Percentiles rank a stretch among this genome's conserved stretches.
Conservation (phyloP, 2,113 vertebrate genomes). For the Zeus faber region DNA sequence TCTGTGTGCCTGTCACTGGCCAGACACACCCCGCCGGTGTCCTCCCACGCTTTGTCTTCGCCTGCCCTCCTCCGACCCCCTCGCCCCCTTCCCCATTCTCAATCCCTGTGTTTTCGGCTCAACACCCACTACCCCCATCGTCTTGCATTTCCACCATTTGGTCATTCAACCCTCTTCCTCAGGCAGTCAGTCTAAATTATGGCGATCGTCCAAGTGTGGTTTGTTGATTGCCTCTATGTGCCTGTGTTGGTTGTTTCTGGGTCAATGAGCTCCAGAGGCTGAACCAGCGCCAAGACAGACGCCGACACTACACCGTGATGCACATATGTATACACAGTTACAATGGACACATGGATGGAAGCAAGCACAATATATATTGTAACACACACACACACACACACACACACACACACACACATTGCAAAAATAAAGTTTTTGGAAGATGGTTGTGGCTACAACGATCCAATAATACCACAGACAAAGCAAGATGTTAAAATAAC, state of each 20-base stretch:
- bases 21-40: constrained; percentile 27
- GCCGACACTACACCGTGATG: background rate
- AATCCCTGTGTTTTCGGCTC: too few species aligned
- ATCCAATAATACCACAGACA: too few species aligned
- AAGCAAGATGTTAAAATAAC: too few species aligned
- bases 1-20: constrained; percentile 34
- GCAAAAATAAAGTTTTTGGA: too few species aligned
- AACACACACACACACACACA: constrained; percentile 2
- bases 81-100: background rate
- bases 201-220: constrained; percentile 47
- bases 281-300: constrained; percentile 31
- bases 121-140: constrained; percentile 1
- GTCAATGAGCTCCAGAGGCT: constrained; percentile 53
- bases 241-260: constrained; percentile 63
- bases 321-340: too few species aligned
- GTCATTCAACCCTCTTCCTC: too few species aligned
- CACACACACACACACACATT: background rate
- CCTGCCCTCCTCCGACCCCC: constrained; percentile 10
- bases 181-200: too few species aligned
- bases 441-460: too few species aligned
- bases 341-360: too few species aligned
- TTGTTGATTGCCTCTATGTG: constrained; percentile 66
- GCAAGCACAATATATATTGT: too few species aligned
- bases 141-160: constrained; percentile 28
- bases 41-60: constrained; percentile 38